These are phyloP conservation scores for Drosophila limbata DNA, from an alignment of 2,888 invertebrate species.

Conservation along the genomic window DNA sequence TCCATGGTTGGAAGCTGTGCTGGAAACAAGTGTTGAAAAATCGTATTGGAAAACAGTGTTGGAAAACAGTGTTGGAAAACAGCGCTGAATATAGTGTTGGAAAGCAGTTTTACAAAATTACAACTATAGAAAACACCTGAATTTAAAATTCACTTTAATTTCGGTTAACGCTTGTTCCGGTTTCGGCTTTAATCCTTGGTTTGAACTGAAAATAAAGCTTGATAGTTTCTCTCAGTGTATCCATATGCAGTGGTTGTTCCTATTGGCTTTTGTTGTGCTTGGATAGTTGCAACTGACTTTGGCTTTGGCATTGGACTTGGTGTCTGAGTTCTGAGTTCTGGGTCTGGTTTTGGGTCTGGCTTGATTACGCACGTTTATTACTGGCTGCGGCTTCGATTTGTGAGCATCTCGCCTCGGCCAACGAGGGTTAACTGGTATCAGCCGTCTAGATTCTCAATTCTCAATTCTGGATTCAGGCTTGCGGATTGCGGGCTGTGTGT, in stretches of 20 bases:
- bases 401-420: not conserved
- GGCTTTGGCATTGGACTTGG: constrained; percentile 1
- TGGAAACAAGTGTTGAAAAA: no score
- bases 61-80: no score
- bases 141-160: no score
- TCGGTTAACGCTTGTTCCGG: no score
- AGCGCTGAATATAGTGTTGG: no score
- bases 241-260: constrained; percentile 51
- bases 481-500: constrained; percentile 5
- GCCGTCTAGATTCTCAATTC: constrained; percentile 38
- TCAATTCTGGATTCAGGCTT: constrained; percentile 1
- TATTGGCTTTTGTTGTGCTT: constrained; percentile 69
- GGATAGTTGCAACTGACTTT: constrained; percentile 31
- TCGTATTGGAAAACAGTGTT: no score
- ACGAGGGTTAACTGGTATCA: constrained; percentile 43
- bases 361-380: constrained; percentile 80
- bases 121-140: fast-evolving
- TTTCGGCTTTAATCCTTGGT: no score
- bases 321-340: not conserved
- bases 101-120: no score
- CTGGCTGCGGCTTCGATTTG: constrained; percentile 50
- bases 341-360: constrained; percentile 19
- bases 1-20: no score
- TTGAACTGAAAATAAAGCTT: not conserved
- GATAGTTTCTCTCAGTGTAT: constrained; percentile 13